Base-by-base conservation (phyloP, 1,140 invertebrate species). In the Melitaea cinxia region DNA sequence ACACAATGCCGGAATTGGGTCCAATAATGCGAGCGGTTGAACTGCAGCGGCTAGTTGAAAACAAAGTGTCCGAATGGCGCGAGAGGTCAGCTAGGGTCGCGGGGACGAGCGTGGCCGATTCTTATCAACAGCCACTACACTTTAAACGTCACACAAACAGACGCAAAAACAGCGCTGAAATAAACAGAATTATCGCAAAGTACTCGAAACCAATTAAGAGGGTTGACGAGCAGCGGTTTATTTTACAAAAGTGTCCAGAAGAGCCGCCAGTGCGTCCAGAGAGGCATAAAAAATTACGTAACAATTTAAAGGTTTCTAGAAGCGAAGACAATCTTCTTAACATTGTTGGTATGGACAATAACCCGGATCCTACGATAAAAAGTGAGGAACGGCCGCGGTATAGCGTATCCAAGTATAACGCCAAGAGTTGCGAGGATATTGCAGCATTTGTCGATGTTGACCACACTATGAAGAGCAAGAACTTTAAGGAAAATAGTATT, bases 181-280 rank as follows among this genome's bases (percentile, higher is more conserved):
- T 91, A 78, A 89, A 89, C 72, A 88, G 82, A 89, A 91, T 91
- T 83, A 89, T 89, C 81, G 82, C 88, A 75, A 91, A 91, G 80
- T 89, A 89, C 78, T 91, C 88, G 52, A 89, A 76, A 69, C 80
- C 78, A 52, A 76, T 76, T 65, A 82, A 84, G 72, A 81, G 84
- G 69, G 65, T 84, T 63, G 76, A 72, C 72, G 85, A 88, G 54
- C 79, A 70, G 37, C 71, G 77, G 64, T 73, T 73, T 45, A 45
- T 67, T 26, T 23, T 65, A 35, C 67, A 70, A n/a, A 65, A 65
- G 54, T 70, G 70, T 39, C 65, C 65, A 9, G 73, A 80, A 54
- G 73, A 66, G 50, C 75, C 77, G 33, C 85, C 88, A 21, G 72
- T 73, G 24, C 75, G 80, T n/a, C 88, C 88, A 1, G 78, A 73